Evolutionary conservation across 1,140 invertebrate genomes (phyloP), one percentile per base, ranked within the genome.

Genomic region (Zeugodacus cucurbitae): DNA sequence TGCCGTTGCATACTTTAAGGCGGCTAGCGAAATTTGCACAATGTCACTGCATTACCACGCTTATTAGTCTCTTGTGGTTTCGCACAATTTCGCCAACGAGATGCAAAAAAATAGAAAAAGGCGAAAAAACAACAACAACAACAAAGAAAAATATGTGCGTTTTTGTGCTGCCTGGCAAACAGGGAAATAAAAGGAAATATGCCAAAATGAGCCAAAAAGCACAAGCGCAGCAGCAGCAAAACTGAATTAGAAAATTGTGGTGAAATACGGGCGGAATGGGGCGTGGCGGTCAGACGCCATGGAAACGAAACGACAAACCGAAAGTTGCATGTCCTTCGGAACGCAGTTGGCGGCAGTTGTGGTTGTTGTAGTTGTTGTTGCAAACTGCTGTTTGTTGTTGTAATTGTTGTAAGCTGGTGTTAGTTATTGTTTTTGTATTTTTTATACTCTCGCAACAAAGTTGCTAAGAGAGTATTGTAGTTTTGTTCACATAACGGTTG

Each of bases 41-140:
- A 74, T 74, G 70, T 74, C 70, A 74, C 37, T 74, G 70, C 37
- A 41, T 74, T 41, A 74, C 37, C 70, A 74, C 70, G 70, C 70
- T 74, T 74, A 74, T 74, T 74, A 74, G 70, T 74, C 70, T 74
- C 70, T 74, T 41, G 70, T 41, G 70, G 70, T 74, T 74, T 74
- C 70, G 34, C 70, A 74, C 37, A 74, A 74, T 74, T 41, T 74
- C 17, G 37, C 70, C n/a, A 74, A 17, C 32, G 17, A 44, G 10
- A 74, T 74, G 32, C 22, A 10, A 26, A 62, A 59, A n/a, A 22
- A 74, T 44, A 41, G n/a, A 41, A 22, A 0, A 22, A 32, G 29
- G 62, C 32, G 32, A 17, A 67, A 22, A 41, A 62, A 26, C 26
- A 62, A 29, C 22, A 26, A 7, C 59, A 62, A n/a, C 20, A n/a